A percentile compares a stretch with the other conserved stretches of the same genome.
Conservation (phyloP, 2,113 vertebrate genomes). For the Aythya baeri region DNA sequence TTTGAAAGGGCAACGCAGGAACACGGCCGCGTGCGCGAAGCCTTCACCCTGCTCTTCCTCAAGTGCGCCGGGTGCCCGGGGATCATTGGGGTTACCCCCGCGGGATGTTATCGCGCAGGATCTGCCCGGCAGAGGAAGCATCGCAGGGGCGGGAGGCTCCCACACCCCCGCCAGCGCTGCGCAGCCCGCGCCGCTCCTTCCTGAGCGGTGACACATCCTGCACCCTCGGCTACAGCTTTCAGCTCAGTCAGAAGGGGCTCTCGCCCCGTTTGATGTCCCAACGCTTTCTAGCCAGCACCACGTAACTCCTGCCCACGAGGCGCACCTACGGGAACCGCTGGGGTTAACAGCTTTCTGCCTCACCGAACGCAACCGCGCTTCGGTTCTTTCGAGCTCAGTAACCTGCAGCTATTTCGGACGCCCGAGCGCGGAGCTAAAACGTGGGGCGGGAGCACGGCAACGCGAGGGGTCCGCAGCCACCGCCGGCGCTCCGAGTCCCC, state of each 20-base stretch:
- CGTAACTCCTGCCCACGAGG: background rate
- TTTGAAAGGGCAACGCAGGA: background rate
- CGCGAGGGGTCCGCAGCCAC: background rate
- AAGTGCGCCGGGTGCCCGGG: background rate
- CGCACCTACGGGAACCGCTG: background rate
- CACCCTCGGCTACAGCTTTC: background rate
- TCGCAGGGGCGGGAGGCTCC: background rate
- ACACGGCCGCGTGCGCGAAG: background rate
- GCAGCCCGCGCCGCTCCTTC: background rate
- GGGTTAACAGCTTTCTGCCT: background rate
- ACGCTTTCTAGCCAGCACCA: background rate
- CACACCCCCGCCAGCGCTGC: background rate
- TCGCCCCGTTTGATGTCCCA: background rate
- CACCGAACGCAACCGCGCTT: rapidly evolving
- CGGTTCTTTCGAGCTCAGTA: background rate
- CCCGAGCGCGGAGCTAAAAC: background rate
- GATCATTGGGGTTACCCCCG: background rate
- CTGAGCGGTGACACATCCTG: background rate
- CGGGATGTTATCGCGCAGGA: background rate
- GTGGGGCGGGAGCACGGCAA: background rate
- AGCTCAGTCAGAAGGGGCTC: background rate
- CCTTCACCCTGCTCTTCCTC: background rate
- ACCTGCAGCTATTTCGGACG: background rate
- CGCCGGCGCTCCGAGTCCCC: background rate
- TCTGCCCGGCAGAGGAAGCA: background rate